phyloP scores from a whole-genome alignment of 1,140 invertebrate genomes.

The Pectinophora gossypiella region DNA sequence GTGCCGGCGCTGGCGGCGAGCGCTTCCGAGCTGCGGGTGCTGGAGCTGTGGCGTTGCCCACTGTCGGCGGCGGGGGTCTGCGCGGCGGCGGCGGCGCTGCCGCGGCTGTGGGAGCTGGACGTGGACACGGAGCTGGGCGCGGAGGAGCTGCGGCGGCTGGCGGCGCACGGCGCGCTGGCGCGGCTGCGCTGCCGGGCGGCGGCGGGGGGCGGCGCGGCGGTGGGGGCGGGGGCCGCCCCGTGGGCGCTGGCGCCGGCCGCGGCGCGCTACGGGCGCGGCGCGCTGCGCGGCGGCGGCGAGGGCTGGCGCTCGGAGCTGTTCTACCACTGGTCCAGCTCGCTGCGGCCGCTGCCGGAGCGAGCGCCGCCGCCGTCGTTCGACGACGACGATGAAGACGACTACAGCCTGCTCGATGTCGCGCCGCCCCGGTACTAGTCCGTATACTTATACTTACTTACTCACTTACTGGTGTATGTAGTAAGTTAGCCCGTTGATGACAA shows the following conservation, averaged over 20 bases:
- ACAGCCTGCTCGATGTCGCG: background rate
- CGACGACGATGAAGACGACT: background rate
- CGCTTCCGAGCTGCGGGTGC: background rate
- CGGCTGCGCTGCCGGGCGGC: background rate
- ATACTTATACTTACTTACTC: too few species aligned
- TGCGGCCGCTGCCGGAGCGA: background rate
- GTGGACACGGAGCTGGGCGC: background rate
- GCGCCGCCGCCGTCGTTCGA: background rate
- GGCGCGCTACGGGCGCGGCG: background rate
- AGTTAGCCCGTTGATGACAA: too few species aligned
- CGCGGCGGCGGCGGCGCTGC: too few species aligned
- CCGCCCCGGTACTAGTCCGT: too few species aligned
- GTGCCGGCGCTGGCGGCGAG: background rate
- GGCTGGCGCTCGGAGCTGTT: background rate
- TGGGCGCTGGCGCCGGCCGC: background rate
- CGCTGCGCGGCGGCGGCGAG: background rate
- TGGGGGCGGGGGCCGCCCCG: background rate
- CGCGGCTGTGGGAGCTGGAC: background rate
- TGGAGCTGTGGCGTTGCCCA: background rate
- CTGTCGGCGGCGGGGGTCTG: too few species aligned
- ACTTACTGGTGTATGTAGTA: too few species aligned
- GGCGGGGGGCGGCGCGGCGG: background rate
- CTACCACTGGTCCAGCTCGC: background rate
- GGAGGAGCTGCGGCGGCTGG: background rate
- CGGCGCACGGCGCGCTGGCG: background rate